Conservation (phyloP, 92 coral and sea anemone genomes). For the Paramuricea clavata region DNA sequence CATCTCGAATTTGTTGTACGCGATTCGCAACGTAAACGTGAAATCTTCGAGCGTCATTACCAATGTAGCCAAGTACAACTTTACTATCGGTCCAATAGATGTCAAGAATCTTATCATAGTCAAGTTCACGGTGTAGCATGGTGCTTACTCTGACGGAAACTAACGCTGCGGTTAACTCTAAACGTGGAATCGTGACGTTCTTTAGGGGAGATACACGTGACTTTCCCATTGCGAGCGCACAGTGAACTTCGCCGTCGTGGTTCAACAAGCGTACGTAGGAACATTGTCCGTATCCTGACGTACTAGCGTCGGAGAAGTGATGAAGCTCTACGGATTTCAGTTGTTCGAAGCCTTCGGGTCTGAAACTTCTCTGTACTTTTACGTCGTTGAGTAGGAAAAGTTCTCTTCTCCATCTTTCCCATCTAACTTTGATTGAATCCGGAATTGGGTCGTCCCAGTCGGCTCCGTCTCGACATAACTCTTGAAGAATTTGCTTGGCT, state of each 20-base stretch:
- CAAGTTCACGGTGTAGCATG: constrained; percentile 17
- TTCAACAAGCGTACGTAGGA: constrained; percentile 29
- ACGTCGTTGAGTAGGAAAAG: constrained; percentile 37
- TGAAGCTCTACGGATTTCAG: constrained; percentile 10
- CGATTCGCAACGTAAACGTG: constrained; percentile 61
- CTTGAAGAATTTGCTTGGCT: constrained; percentile 61
- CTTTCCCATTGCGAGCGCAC: constrained; percentile 42
- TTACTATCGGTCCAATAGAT: constrained; percentile 58
- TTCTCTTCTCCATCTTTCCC: constrained; percentile 57
- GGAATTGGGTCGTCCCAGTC: constrained; percentile 68
- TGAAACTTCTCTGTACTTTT: constrained; percentile 41
- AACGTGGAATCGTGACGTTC: constrained; percentile 13
- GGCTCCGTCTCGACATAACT: constrained; percentile 49
- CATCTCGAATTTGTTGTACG: constrained; percentile 51
- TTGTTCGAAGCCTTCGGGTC: constrained; percentile 30
- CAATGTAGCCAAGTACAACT: constrained; percentile 54
- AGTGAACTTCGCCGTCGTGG: constrained; percentile 25
- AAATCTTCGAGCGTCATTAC: constrained; percentile 46
- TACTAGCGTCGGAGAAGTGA: constrained; percentile 57
- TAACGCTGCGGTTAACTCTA: constrained; percentile 41
- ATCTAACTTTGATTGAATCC: constrained; percentile 1
- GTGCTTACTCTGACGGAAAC: constrained; percentile 30
- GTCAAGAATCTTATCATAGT: constrained; percentile 20
- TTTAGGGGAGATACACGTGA: constrained; percentile 22
- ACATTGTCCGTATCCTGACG: constrained; percentile 33